Evolutionary conservation across 2,888 invertebrate species (phyloP), one percentile per base, ranked within the genome.

Genomic region (Caradrina kadenii): DNA sequence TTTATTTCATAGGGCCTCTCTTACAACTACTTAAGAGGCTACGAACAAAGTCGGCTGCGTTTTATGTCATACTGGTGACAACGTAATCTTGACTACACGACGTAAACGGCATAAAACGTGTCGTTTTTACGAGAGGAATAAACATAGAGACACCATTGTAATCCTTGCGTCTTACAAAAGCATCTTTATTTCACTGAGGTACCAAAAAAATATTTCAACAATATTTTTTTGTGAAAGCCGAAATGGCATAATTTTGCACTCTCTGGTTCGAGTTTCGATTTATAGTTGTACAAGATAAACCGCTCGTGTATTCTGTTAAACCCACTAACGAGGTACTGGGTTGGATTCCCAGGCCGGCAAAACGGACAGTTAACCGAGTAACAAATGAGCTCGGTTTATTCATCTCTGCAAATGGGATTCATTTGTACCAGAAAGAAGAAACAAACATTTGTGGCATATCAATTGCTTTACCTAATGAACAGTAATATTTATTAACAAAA

Each of bases 331-430:
- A 79, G 58, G 59, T 60, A 67, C 48, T 26, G 42, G 59, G 74
- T 60, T 60, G 54, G n/a, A 78, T 58, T 79, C 66, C 79, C 79
- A 65, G 79, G 61, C 54, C 45, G 26, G 11, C 49, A 58, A 75
- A 75, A 48, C 21, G 49, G 79, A 58, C 49, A 66, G 73, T 61
- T 73, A 78, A 73, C 39, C 52, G 64, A 35, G 66, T 73, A 65
- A 78, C 45, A 66, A 75, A 75, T 73, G 75, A 78, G 73, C 52
- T 61, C 58, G 61, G 61, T 73, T 73, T 78, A 78, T 75, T 75
- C 56, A 73, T 78, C 13, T 45, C 78, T 63, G 60, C 1, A 72
- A 74, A 64, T 64, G 64, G 64, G 78, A 64, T 78, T 64, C 11
- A 71, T 64, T 64, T 72, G 39, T 55, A 50, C 42, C 31, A 61